Percentiles rank a stretch among this genome's conserved stretches.
Evolutionary conservation across 2,797 vertebrate species (phyloP).

Genomic region (Pangasius macronema): DNA sequence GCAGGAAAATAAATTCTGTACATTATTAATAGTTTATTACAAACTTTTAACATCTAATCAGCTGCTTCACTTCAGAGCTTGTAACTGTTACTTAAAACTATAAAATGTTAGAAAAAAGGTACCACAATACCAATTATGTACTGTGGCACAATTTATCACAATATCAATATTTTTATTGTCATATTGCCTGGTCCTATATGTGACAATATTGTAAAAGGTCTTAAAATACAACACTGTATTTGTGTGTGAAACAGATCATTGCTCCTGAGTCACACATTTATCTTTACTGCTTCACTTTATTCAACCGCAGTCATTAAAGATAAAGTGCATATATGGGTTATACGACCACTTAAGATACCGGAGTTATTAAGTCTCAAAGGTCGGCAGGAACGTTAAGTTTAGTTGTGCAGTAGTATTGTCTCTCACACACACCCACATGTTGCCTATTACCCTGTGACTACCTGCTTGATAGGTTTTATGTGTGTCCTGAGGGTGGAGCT

Average conservation of each 20-base stretch:
- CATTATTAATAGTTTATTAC: not conserved
- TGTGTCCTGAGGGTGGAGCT: conserved; percentile 21
- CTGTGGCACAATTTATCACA: not conserved
- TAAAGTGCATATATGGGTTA: conserved; percentile 12
- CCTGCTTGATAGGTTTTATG: conserved; percentile 14
- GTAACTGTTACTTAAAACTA: not conserved
- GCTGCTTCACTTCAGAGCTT: not conserved
- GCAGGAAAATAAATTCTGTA: not conserved
- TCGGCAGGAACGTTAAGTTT: not conserved
- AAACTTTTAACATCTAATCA: not conserved
- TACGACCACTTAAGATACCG: not conserved
- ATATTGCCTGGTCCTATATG: not conserved
- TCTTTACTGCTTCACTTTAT: conserved; percentile 19
- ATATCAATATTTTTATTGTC: not conserved
- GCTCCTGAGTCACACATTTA: not conserved
- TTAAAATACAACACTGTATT: not conserved
- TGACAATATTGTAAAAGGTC: not conserved
- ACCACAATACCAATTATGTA: not conserved
- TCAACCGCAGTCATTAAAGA: not conserved
- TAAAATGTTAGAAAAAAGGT: not conserved
- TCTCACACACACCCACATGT: not conserved
- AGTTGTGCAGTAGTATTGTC: not conserved
- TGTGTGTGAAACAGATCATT: no score
- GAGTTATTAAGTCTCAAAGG: conserved; percentile 35
- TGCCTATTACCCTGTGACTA: not conserved